phyloP scores from a whole-genome alignment of 2,888 invertebrate genomes.

The Eupsilia transversa region DNA sequence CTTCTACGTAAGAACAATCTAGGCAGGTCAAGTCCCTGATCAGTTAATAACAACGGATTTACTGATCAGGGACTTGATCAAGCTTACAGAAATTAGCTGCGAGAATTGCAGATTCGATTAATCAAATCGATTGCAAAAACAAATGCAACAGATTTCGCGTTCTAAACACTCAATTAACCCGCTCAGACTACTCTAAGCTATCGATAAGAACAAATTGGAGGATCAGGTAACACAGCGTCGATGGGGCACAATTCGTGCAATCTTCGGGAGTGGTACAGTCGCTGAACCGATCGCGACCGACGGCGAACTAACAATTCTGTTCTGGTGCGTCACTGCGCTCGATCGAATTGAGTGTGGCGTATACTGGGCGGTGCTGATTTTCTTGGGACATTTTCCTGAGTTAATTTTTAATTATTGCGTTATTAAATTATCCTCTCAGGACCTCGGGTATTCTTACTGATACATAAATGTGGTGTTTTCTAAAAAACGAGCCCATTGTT shows the following conservation, averaged over 20 bases:
- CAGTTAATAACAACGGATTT: not conserved
- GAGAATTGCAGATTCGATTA: too few relatives aligned
- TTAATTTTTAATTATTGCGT: not conserved
- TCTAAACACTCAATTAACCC: slow-evolving; percentile 44
- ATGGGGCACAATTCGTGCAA: slow-evolving; percentile 74
- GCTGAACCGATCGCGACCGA: slow-evolving; percentile 74
- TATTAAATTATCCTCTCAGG: not conserved
- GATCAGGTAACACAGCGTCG: slow-evolving; percentile 73
- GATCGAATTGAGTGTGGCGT: slow-evolving; percentile 64
- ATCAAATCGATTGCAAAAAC: not conserved
- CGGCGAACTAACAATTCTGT: slow-evolving; percentile 78
- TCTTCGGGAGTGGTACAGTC: slow-evolving; percentile 82
- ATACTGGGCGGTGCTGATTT: slow-evolving; percentile 24
- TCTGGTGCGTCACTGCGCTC: slow-evolving; percentile 70
- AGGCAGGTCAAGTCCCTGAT: too few relatives aligned
- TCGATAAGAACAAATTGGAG: slow-evolving; percentile 57
- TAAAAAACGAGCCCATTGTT: not conserved
- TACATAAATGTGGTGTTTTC: not conserved
- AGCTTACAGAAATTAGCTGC: not conserved
- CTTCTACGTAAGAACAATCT: not conserved
- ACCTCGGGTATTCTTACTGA: not conserved
- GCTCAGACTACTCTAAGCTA: not conserved
- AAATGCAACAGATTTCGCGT: not conserved
- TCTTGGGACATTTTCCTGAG: not conserved
- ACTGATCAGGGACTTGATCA: not conserved